These are phyloP conservation scores for Lerista edwardsae DNA, from an alignment of 2,797 vertebrate species.

Conservation along the genomic window DNA sequence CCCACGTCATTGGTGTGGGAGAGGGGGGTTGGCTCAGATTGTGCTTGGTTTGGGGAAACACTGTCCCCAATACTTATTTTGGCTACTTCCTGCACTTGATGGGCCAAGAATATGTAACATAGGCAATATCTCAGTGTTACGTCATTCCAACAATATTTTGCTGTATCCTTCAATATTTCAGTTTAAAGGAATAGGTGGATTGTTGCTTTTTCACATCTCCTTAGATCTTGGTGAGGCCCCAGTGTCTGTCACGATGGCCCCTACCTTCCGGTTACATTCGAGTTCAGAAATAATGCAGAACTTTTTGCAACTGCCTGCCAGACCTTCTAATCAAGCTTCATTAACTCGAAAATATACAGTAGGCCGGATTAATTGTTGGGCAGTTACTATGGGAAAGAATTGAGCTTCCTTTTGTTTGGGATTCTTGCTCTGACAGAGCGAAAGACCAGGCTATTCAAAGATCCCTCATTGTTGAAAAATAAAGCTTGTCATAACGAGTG, in stretches of 20 bases:
- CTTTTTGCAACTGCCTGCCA: constrained; percentile 13
- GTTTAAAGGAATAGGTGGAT: neutral
- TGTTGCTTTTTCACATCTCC: constrained; percentile 6
- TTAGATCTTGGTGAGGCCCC: neutral
- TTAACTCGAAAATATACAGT: constrained; percentile 35
- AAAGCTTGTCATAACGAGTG: constrained; percentile 47
- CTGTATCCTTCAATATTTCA: neutral
- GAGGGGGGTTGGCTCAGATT: too few species aligned
- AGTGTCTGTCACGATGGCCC: neutral
- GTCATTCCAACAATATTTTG: neutral
- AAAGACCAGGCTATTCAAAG: constrained; percentile 34
- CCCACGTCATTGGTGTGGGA: too few species aligned
- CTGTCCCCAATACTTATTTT: neutral
- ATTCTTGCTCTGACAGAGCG: constrained; percentile 1
- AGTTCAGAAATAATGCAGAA: neutral
- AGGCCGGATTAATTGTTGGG: constrained; percentile 38
- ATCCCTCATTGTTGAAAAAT: constrained; percentile 37
- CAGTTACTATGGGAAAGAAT: constrained; percentile 29
- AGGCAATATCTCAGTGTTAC: neutral
- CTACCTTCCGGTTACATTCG: constrained; percentile 21
- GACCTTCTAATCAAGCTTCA: constrained; percentile 28
- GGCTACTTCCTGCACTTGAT: neutral
- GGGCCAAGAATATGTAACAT: neutral
- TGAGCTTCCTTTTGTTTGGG: constrained; percentile 24
- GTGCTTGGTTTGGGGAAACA: too few species aligned